Evolutionary conservation across 2,797 vertebrate species (phyloP), one percentile per base, ranked within the genome.

Genomic region (Brachyalestes nurse): DNA sequence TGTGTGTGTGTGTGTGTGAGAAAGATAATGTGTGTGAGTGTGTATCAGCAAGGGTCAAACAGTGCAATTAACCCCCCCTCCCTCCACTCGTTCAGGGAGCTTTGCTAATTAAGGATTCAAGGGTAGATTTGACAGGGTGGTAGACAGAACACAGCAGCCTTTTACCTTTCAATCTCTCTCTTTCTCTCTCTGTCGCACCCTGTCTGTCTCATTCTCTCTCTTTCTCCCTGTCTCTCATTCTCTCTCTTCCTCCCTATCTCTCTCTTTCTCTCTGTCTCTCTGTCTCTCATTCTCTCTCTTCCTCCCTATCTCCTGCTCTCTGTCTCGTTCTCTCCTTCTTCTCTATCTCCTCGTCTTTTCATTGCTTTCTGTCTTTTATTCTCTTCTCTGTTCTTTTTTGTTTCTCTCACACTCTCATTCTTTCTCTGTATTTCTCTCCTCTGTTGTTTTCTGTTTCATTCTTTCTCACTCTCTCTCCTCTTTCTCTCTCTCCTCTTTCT

Each of bases 111-210:
- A 75, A n/a, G 72, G 58, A 75, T 53, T 75, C 64, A 53, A 38
- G 87, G 80, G 72, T 23, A 81, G 72, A 81, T 84, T 75, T 2
- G 55, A 75, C 65, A 75, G 79, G 64, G 72, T 75, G 72, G 40
- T 51, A 80, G 79, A 75, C 64, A 51, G 53, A 62, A 57, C 38
- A 13, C 72, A 67, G 79, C 62, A 75, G 71, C 1, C 42, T 51
- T 75, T 69, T 75, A 21, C 23, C 78, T 49, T 57, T 65, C 42
- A 23, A 78, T 69, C 85, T 76, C 75, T 72, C 80, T 89, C 67
- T 64, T 70, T 82, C 73, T 19, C 58, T 13, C 58, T 61, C 28
- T 1, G 1, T 28, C 28, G 1, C 28, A 28, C 28, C 3, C 28
- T 28, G 1, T 28, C 28, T 28, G 28, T 28, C 28, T 28, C 28